A percentile compares a stretch with the other conserved stretches of the same genome.
Evolutionary conservation across 23 tunicate genomes (phyloP).

Genomic region (Trididemnum clinides): DNA sequence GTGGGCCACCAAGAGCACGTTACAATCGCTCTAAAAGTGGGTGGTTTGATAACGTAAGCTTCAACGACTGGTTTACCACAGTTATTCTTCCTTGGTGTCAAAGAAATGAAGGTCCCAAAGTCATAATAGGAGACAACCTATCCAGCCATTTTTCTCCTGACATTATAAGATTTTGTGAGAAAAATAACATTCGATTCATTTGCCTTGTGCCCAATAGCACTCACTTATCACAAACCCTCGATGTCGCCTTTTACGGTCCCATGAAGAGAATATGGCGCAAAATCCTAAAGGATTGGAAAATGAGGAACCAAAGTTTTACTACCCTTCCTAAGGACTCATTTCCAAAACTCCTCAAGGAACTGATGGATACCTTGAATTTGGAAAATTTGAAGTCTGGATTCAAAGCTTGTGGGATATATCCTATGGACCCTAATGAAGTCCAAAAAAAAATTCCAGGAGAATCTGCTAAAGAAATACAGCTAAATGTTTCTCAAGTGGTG

Average conservation of each 20-base stretch:
- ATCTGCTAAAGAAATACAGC: neutral
- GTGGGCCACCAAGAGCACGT: slow-evolving; percentile 10
- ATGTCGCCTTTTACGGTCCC: neutral
- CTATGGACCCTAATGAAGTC: neutral
- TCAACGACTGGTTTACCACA: slow-evolving; percentile 8
- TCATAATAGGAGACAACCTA: slow-evolving; percentile 12
- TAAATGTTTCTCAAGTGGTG: neutral
- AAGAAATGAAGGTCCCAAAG: neutral
- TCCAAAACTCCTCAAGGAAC: neutral
- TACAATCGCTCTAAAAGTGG: slow-evolving; percentile 5
- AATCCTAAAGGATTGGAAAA: neutral
- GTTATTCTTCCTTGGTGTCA: neutral
- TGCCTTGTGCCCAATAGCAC: slow-evolving; percentile 1
- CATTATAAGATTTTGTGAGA: neutral
- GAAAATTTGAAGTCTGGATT: neutral
- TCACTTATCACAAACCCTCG: slow-evolving; percentile 1
- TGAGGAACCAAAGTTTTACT: neutral
- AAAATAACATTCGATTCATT: neutral
- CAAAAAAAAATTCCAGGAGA: neutral
- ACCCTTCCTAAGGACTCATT: neutral
- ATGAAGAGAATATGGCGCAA: neutral
- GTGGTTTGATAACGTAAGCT: neutral
- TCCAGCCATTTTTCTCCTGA: neutral
- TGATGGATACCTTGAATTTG: neutral
- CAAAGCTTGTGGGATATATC: neutral